These are phyloP conservation scores for Chelidonichthys spinosus DNA, from an alignment of 2,797 vertebrate genomes.

Conservation along the genomic window DNA sequence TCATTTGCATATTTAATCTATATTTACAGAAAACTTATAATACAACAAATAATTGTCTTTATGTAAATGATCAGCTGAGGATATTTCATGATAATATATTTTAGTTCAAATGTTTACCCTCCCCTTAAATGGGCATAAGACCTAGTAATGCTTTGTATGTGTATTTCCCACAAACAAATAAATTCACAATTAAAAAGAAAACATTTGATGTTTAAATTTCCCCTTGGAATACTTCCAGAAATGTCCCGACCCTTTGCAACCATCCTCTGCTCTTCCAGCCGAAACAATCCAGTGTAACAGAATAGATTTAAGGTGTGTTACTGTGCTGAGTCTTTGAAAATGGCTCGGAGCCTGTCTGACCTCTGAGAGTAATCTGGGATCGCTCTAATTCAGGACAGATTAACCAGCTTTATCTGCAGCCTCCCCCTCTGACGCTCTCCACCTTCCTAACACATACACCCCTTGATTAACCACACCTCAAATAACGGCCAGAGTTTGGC, in stretches of 20 bases:
- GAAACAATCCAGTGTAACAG: constrained; percentile 10
- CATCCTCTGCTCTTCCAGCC: background rate
- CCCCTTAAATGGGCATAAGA: too few relatives aligned
- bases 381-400: constrained; percentile 85
- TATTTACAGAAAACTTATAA: too few relatives aligned
- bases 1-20: too few relatives aligned
- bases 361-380: constrained; percentile 85
- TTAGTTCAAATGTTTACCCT: too few relatives aligned
- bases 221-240: background rate
- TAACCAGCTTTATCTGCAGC: constrained; percentile 73
- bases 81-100: too few relatives aligned
- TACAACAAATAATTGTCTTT: too few relatives aligned
- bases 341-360: constrained; percentile 77
- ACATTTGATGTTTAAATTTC: too few relatives aligned
- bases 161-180: too few relatives aligned
- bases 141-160: too few relatives aligned
- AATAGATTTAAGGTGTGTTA: constrained; percentile 58
- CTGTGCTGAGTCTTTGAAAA: constrained; percentile 79
- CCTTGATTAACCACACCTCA: constrained; percentile 11
- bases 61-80: too few relatives aligned
- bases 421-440: constrained; percentile 13
- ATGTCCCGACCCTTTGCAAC: accelerated
- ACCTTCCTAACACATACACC: constrained; percentile 22
- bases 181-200: too few relatives aligned
- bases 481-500: background rate